These are phyloP conservation scores for Squalus acanthias DNA, from an alignment of 2,797 vertebrate species.

Conservation along the genomic window DNA sequence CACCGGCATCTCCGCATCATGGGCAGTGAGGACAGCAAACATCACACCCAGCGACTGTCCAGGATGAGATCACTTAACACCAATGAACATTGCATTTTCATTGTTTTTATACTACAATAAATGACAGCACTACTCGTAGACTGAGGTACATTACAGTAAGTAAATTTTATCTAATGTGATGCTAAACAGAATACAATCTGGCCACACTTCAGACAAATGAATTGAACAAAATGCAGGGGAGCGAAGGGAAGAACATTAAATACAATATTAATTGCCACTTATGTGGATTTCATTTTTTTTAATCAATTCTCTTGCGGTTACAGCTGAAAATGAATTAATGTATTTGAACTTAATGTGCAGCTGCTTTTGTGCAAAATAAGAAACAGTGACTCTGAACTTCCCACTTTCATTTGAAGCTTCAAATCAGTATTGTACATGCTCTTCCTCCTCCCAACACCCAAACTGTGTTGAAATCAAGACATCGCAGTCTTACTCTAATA, in stretches of 20 bases:
- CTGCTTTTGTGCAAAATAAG: not conserved
- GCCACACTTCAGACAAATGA: not conserved
- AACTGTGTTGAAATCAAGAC: not conserved
- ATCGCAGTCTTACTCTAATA: not conserved
- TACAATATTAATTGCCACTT: not conserved
- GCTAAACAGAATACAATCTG: not conserved
- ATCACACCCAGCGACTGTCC: not conserved
- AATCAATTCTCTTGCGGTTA: not conserved
- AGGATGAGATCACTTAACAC: not conserved
- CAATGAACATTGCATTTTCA: not conserved
- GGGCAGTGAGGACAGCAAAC: not conserved
- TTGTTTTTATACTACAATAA: not conserved
- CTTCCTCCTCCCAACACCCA: not conserved
- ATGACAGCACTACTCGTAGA: not conserved
- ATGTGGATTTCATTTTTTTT: not conserved
- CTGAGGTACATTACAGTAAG: not conserved
- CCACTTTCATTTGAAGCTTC: not conserved
- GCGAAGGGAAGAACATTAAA: not conserved
- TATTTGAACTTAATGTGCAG: not conserved
- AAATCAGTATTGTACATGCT: not conserved
- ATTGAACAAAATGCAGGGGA: not conserved
- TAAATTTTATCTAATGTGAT: not conserved
- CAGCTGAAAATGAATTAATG: not conserved
- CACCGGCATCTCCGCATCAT: too few relatives aligned
- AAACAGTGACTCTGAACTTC: not conserved